Evolutionary conservation across 1,140 invertebrate species (phyloP).

Genomic region (Cepaea nemoralis): DNA sequence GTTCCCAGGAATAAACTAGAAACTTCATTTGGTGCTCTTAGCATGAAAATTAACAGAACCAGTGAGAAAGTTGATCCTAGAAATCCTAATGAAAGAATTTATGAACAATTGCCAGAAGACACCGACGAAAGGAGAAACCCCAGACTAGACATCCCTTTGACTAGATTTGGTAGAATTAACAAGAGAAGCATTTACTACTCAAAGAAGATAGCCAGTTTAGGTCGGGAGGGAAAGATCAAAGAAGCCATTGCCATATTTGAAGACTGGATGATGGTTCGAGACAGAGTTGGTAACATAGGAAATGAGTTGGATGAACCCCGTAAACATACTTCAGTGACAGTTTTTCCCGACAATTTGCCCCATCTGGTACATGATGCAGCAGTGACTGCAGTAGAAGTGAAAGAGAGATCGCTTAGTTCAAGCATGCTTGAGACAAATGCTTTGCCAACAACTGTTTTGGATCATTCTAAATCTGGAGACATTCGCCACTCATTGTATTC

Average conservation of each 20-base stretch:
- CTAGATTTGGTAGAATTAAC: conserved; percentile 28
- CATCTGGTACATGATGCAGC: background rate
- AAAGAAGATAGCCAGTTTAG: conserved; percentile 23
- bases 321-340: background rate
- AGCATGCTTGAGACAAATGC: background rate
- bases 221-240: conserved; percentile 35
- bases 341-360: background rate
- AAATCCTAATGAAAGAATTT: no score
- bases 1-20: no score
- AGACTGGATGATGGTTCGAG: conserved; percentile 38
- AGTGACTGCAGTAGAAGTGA: background rate
- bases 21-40: no score
- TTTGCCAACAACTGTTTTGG: background rate
- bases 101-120: conserved; percentile 24
- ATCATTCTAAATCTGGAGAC: background rate
- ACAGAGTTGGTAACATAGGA: background rate
- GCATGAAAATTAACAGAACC: no score
- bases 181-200: conserved; percentile 25
- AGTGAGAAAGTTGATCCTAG: no score
- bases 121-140: conserved; percentile 21
- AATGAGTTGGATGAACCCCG: background rate
- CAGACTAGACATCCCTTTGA: conserved; percentile 37
- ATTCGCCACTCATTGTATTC: background rate
- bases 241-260: conserved; percentile 40
- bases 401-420: background rate